phyloP scores from a whole-genome alignment of 2,888 invertebrate genomes.

The Gibbula magus region DNA sequence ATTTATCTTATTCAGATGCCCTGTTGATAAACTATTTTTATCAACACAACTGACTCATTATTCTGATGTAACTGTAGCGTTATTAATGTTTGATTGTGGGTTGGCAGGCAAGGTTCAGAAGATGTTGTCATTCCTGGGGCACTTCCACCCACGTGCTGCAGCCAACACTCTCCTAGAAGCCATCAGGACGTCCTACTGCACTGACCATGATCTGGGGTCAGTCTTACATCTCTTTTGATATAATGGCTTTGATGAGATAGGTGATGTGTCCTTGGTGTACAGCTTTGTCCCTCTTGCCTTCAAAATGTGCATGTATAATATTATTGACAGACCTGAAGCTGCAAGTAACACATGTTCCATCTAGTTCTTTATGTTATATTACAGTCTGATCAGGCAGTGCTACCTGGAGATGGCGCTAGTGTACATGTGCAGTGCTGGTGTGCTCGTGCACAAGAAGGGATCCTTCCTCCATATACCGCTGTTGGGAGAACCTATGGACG shows the following conservation, averaged over 20 bases:
- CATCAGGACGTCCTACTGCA: conserved; percentile 65
- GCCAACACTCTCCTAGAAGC: conserved; percentile 68
- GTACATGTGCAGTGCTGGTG: conserved; percentile 66
- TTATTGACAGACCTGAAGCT: neutral
- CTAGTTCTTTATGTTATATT: conserved; percentile 23
- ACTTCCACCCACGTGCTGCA: conserved; percentile 59
- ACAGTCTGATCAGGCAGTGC: conserved; percentile 70
- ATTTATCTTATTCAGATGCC: neutral
- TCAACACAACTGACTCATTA: too few species aligned
- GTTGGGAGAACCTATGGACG: conserved; percentile 45
- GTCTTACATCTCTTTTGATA: conserved; percentile 23
- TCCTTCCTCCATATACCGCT: conserved; percentile 43
- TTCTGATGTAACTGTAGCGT: too few species aligned
- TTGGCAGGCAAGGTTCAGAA: conserved; percentile 71
- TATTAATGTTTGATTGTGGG: neutral
- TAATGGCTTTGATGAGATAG: too few species aligned
- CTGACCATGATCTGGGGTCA: conserved; percentile 72
- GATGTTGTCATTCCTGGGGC: conserved; percentile 67
- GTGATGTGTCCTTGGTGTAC: too few species aligned
- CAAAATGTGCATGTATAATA: neutral
- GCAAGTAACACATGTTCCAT: neutral
- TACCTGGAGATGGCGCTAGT: conserved; percentile 73
- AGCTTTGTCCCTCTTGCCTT: too few species aligned
- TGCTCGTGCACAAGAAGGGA: conserved; percentile 50
- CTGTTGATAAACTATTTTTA: too few species aligned